Conservation (phyloP, 2,113 vertebrate genomes). For the Pantherophis guttatus region DNA sequence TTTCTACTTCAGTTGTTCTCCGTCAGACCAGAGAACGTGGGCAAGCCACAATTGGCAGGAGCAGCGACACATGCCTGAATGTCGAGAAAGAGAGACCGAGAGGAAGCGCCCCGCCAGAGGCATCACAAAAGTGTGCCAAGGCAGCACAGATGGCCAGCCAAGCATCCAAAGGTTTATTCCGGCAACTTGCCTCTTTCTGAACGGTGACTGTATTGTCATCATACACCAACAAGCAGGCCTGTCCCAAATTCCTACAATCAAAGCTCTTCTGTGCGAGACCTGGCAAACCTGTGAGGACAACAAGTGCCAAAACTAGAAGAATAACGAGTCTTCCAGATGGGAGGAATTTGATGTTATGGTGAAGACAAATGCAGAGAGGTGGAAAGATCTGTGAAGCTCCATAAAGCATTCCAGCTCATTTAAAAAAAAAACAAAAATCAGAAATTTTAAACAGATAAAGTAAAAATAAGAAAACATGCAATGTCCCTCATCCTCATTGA, state of each 20-base stretch:
- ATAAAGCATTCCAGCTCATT: neutral
- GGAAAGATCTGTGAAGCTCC: neutral
- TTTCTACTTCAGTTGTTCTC: constrained; percentile 25
- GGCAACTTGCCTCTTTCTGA: neutral
- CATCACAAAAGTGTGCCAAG: neutral
- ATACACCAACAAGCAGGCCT: neutral
- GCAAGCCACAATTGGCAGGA: neutral
- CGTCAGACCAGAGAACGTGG: neutral
- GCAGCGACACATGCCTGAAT: neutral
- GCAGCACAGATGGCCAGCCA: neutral
- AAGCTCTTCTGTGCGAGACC: neutral
- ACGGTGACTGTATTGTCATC: neutral
- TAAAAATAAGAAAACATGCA: neutral
- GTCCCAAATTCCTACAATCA: neutral
- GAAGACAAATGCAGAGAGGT: neutral
- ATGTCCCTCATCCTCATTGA: neutral
- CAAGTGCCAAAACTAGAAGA: neutral
- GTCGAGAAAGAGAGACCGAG: neutral
- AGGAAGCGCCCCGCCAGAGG: neutral
- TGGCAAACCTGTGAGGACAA: neutral
- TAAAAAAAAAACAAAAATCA: neutral
- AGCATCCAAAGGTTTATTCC: neutral
- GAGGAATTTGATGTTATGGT: neutral
- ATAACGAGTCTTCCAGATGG: neutral
- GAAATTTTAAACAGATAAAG: neutral